A percentile compares a stretch with the other conserved stretches of the same genome.
phyloP scores from a whole-genome alignment of 2,888 invertebrate species.

The Ditula angustiorana region DNA sequence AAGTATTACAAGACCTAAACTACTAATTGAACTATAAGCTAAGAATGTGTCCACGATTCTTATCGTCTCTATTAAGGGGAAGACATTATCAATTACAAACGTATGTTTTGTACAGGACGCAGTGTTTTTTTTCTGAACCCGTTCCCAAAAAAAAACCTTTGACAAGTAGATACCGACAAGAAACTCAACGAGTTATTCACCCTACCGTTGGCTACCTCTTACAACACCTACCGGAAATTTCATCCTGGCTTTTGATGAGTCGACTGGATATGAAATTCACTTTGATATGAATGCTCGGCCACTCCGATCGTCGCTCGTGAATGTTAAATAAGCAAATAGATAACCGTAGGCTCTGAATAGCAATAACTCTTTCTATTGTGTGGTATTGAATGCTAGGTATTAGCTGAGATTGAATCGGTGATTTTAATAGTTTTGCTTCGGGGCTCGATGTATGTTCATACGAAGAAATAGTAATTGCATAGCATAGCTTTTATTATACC shows the following conservation, averaged over 20 bases:
- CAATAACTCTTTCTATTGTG: constrained; percentile 40
- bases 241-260: constrained; percentile 7
- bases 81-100: too few species aligned
- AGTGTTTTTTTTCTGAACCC: too few species aligned
- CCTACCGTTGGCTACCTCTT: too few species aligned
- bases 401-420: constrained; percentile 39
- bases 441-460: constrained; percentile 15
- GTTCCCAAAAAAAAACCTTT: too few species aligned
- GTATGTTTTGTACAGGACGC: too few species aligned
- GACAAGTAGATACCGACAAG: too few species aligned
- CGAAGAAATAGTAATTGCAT: constrained; percentile 21
- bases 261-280: constrained; percentile 25
- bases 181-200: too few species aligned
- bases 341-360: constrained; percentile 31
- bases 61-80: too few species aligned
- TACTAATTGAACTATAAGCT: too few species aligned
- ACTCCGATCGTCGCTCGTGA: constrained; percentile 13
- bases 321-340: constrained; percentile 32
- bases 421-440: constrained; percentile 36
- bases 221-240: not conserved
- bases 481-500: constrained; percentile 1
- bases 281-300: constrained; percentile 24
- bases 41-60: too few species aligned
- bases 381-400: constrained; percentile 35
- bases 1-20: too few species aligned